Conservation (phyloP, 1,140 invertebrate species). For the Drosophila azteca region DNA sequence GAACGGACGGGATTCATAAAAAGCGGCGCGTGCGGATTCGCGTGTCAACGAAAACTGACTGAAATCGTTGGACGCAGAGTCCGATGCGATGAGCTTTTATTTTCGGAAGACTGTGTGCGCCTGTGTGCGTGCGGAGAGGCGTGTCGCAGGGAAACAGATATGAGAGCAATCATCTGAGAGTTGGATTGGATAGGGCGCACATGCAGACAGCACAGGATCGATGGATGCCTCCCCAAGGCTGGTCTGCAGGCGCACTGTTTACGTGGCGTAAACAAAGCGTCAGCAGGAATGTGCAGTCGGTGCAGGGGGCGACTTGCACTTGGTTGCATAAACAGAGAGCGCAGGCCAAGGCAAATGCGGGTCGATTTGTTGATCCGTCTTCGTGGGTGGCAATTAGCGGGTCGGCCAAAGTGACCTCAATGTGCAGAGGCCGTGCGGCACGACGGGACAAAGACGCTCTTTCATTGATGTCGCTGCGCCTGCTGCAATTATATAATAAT, state of each 20-base stretch:
- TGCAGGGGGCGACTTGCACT: constrained; percentile 9
- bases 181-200: neutral
- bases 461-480: neutral
- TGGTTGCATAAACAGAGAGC: constrained; percentile 54
- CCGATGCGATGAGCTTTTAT: constrained; percentile 52
- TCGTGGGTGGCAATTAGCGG: constrained; percentile 24
- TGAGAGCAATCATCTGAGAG: constrained; percentile 18
- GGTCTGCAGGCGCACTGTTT: constrained; percentile 48
- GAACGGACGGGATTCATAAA: constrained; percentile 5
- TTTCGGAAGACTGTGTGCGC: constrained; percentile 11
- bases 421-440: neutral
- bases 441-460: constrained; percentile 14
- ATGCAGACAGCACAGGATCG: constrained; percentile 29
- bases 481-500: constrained; percentile 29
- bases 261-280: constrained; percentile 53
- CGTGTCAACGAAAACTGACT: constrained; percentile 65
- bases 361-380: constrained; percentile 38
- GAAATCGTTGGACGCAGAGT: constrained; percentile 28
- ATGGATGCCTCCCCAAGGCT: constrained; percentile 34
- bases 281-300: constrained; percentile 24
- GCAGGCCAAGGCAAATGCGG: constrained; percentile 1
- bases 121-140: constrained; percentile 11
- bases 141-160: constrained; percentile 3
- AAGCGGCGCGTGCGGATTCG: constrained; percentile 62
- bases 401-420: constrained; percentile 26